These are phyloP conservation scores for Thera britannica DNA, from an alignment of 2,888 invertebrate genomes.

Conservation along the genomic window DNA sequence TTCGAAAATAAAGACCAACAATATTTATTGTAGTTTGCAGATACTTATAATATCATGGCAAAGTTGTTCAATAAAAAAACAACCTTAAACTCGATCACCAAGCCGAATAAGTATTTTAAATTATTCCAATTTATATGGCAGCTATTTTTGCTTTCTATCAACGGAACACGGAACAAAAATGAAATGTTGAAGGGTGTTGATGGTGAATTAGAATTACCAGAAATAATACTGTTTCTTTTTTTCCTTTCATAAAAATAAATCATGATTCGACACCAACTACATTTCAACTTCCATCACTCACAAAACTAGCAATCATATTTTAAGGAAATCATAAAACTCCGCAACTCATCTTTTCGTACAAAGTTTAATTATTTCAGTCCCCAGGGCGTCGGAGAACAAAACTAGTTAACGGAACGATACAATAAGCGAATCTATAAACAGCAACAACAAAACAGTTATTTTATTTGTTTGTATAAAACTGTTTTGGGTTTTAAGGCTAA, in stretches of 20 bases:
- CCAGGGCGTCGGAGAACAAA: constrained; percentile 47
- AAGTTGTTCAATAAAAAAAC: too few species aligned
- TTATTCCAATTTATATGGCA: too few species aligned
- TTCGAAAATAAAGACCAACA: too few species aligned
- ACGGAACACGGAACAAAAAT: too few species aligned
- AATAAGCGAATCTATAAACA: constrained; percentile 74
- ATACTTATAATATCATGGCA: too few species aligned
- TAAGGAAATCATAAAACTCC: constrained; percentile 32
- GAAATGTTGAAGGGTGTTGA: too few species aligned
- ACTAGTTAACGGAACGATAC: constrained; percentile 70
- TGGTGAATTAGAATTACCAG: too few species aligned
- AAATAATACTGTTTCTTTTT: too few species aligned
- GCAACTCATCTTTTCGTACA: constrained; percentile 21
- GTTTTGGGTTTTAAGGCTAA: constrained; percentile 22
- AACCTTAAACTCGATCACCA: too few species aligned
- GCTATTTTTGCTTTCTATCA: too few species aligned
- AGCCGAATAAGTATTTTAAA: too few species aligned
- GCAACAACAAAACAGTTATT: constrained; percentile 59
- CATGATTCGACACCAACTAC: constrained; percentile 9
- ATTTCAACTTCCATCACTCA: constrained; percentile 12
- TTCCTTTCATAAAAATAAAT: constrained; percentile 19
- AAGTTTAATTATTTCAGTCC: constrained; percentile 42
- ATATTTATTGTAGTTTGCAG: too few species aligned
- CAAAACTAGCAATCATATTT: constrained; percentile 33
- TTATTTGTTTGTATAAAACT: constrained; percentile 4